phyloP scores from a whole-genome alignment of 2,113 vertebrate species.

The Hypomesus transpacificus region DNA sequence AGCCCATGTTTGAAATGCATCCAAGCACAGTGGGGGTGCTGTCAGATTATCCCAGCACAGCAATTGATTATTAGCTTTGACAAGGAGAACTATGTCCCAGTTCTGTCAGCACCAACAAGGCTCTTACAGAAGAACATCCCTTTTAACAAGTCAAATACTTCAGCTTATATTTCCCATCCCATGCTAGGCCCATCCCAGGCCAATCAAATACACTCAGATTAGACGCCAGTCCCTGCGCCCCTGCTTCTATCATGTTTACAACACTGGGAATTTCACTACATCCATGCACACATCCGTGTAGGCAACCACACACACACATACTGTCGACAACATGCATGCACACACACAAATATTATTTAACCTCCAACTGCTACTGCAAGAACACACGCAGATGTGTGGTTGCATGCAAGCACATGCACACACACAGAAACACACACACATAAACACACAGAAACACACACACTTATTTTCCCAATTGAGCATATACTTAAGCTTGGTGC shows the following conservation, averaged over 20 bases:
- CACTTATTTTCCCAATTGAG: not conserved
- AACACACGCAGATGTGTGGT: slow-evolving; percentile 41
- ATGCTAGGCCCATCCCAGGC: slow-evolving; percentile 49
- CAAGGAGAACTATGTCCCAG: slow-evolving; percentile 70
- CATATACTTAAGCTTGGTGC: slow-evolving; percentile 22
- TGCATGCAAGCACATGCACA: not conserved
- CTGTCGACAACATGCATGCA: too few relatives aligned
- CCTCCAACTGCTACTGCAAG: slow-evolving; percentile 28
- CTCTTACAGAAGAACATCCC: slow-evolving; percentile 65
- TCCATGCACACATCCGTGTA: slow-evolving; percentile 6
- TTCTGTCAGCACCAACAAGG: slow-evolving; percentile 71
- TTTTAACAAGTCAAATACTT: slow-evolving; percentile 69
- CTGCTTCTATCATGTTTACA: slow-evolving; percentile 46
- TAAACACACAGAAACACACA: not conserved
- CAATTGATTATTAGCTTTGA: slow-evolving; percentile 74
- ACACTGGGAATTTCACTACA: slow-evolving; percentile 37
- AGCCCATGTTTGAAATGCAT: slow-evolving; percentile 37
- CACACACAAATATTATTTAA: not conserved
- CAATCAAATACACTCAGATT: slow-evolving; percentile 52
- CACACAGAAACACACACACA: not conserved
- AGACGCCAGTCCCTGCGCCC: slow-evolving; percentile 54
- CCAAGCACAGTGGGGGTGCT: slow-evolving; percentile 43
- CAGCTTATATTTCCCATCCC: slow-evolving; percentile 48
- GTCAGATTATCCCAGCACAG: slow-evolving; percentile 65
- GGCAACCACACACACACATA: slow-evolving; percentile 4